These are phyloP conservation scores for Drosophila buzzatii DNA, from an alignment of 2,888 invertebrate genomes.

Conservation along the genomic window DNA sequence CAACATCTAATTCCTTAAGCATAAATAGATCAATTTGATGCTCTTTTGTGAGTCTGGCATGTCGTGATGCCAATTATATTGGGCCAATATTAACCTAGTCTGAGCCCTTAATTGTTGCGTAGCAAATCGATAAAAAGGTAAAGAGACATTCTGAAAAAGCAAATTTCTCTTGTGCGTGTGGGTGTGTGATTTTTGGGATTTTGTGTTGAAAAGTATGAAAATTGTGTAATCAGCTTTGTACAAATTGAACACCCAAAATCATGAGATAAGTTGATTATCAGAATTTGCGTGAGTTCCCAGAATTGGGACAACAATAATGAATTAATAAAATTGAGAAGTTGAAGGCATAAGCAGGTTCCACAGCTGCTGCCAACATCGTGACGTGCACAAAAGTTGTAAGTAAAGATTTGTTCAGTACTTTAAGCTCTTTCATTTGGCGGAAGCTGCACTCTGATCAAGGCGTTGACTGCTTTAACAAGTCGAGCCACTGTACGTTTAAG, in stretches of 20 bases:
- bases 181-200: slow-evolving; percentile 17
- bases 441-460: slow-evolving; percentile 8
- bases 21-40: background rate
- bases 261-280: slow-evolving; percentile 42
- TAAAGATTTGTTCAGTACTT: slow-evolving; percentile 29
- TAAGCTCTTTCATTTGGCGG: slow-evolving; percentile 15
- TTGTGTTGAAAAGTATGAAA: slow-evolving; percentile 13
- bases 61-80: slow-evolving; percentile 4
- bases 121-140: slow-evolving; percentile 36
- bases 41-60: background rate
- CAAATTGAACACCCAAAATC: slow-evolving; percentile 43
- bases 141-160: slow-evolving; percentile 11
- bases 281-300: slow-evolving; percentile 8
- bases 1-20: background rate
- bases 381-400: slow-evolving; percentile 30
- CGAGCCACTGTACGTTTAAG: slow-evolving; percentile 20
- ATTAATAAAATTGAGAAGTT: slow-evolving; percentile 1
- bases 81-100: slow-evolving; percentile 11
- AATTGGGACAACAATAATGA: slow-evolving; percentile 23
- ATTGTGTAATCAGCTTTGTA: slow-evolving; percentile 54
- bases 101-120: slow-evolving; percentile 20
- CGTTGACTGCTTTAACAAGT: slow-evolving; percentile 27
- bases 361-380: background rate
- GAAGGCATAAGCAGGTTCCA: slow-evolving; percentile 3
- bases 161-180: slow-evolving; percentile 11